Percentiles rank a stretch among this genome's conserved stretches.
phyloP scores from a whole-genome alignment of 2,797 vertebrate species.

The Ceryle rudis region DNA sequence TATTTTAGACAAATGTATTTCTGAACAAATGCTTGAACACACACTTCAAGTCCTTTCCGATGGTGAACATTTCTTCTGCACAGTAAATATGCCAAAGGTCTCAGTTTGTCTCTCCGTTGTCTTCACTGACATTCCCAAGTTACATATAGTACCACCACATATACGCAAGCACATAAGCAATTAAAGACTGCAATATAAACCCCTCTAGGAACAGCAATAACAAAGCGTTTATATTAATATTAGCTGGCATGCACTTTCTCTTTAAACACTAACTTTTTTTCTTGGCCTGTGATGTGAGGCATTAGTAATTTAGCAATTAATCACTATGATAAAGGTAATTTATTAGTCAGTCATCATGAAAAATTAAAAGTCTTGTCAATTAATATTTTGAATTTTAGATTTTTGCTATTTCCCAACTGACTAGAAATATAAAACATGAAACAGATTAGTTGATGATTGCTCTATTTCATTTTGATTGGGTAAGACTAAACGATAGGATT shows the following conservation, averaged over 20 bases:
- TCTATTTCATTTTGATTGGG: slow-evolving; percentile 68
- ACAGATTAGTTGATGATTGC: slow-evolving; percentile 77
- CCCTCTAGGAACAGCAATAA: slow-evolving; percentile 19
- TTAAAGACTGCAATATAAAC: slow-evolving; percentile 18
- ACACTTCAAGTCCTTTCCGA: background rate
- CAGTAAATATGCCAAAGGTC: slow-evolving; percentile 8
- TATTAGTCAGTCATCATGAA: slow-evolving; percentile 77
- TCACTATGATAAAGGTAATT: slow-evolving; percentile 74
- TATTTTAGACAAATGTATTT: slow-evolving; percentile 25
- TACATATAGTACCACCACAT: background rate
- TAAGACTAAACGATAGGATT: slow-evolving; percentile 71
- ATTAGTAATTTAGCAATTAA: slow-evolving; percentile 76
- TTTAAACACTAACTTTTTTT: slow-evolving; percentile 67
- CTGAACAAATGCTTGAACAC: slow-evolving; percentile 18
- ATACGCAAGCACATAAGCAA: slow-evolving; percentile 5
- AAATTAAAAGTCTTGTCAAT: slow-evolving; percentile 79
- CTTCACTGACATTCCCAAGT: background rate
- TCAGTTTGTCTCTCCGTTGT: background rate
- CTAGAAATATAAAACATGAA: slow-evolving; percentile 78
- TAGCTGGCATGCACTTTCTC: slow-evolving; percentile 54
- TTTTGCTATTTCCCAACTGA: slow-evolving; percentile 78
- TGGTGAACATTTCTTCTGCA: background rate
- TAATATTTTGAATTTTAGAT: slow-evolving; percentile 80
- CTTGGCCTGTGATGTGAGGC: slow-evolving; percentile 57
- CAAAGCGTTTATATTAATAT: slow-evolving; percentile 58